These are phyloP conservation scores for Hemicordylus capensis DNA, from an alignment of 2,113 vertebrate genomes.

Conservation along the genomic window DNA sequence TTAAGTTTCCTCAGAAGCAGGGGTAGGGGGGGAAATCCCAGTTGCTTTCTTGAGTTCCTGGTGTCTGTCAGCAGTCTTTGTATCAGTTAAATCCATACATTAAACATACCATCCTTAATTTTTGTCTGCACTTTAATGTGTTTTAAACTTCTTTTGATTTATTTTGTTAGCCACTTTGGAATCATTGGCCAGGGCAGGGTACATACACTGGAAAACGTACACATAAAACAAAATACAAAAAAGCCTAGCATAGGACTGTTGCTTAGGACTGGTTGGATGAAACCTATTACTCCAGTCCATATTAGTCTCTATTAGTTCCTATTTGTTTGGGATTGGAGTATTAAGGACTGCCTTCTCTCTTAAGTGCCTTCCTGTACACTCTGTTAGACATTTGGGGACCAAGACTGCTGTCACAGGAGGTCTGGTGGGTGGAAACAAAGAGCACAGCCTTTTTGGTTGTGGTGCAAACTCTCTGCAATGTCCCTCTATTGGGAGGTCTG, in stretches of 20 bases:
- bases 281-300: background rate
- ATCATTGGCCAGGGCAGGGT: too few relatives aligned
- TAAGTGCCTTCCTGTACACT: background rate
- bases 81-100: background rate
- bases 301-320: background rate
- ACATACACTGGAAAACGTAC: too few relatives aligned
- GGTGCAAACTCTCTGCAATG: background rate
- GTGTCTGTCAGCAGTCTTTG: conserved; percentile 31
- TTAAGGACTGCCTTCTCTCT: background rate
- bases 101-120: background rate
- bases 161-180: too few relatives aligned
- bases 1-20: conserved; percentile 29
- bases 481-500: background rate
- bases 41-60: conserved; percentile 30
- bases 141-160: too few relatives aligned
- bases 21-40: conserved; percentile 32
- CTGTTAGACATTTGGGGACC: background rate
- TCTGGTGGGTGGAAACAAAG: background rate
- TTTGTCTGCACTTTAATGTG: too few relatives aligned
- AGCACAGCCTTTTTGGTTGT: background rate
- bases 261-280: background rate
- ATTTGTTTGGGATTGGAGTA: background rate
- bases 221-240: too few relatives aligned
- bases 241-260: background rate
- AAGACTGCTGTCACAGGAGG: background rate